Percentiles rank a stretch among this genome's conserved stretches.
Evolutionary conservation across 2,113 vertebrate species (phyloP).

Genomic region (Heterotis niloticus): DNA sequence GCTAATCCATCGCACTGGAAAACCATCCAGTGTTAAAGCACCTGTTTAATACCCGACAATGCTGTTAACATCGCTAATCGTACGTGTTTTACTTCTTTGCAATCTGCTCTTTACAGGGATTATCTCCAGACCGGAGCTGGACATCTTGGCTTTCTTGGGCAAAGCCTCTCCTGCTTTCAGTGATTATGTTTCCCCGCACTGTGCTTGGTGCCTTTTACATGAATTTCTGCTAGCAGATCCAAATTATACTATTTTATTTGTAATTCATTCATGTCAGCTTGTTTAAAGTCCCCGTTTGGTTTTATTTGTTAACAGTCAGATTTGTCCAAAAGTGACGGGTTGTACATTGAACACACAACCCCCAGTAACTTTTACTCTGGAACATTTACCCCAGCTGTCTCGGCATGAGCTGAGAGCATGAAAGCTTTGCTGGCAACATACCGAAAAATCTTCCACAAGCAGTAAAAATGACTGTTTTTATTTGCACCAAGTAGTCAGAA

Average conservation of each 20-base stretch:
- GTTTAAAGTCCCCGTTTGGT: too few species aligned
- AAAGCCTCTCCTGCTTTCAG: neutral
- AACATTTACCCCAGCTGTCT: too few species aligned
- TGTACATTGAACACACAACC: too few species aligned
- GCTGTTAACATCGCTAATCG: conserved; percentile 46
- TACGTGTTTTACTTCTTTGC: conserved; percentile 24
- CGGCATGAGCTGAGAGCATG: too few species aligned
- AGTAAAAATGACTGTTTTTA: too few species aligned
- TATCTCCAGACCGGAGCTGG: conserved; percentile 39
- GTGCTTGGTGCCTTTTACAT: neutral
- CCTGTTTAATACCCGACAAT: conserved; percentile 45
- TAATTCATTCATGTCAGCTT: too few species aligned
- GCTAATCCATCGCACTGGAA: conserved; percentile 47
- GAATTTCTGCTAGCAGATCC: neutral
- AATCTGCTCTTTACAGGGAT: conserved; percentile 49
- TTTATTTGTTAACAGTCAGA: neutral
- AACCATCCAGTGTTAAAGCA: conserved; percentile 34
- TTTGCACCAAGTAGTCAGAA: too few species aligned
- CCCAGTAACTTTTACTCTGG: too few species aligned
- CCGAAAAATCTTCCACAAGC: too few species aligned
- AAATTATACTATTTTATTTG: too few species aligned
- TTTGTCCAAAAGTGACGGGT: too few species aligned
- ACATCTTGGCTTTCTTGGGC: neutral
- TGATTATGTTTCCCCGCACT: neutral
- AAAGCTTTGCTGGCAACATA: too few species aligned